Percentiles rank a stretch among this genome's conserved stretches.
These are phyloP conservation scores for Eupithecia centaureata DNA, from an alignment of 2,888 invertebrate genomes.

Conservation along the genomic window DNA sequence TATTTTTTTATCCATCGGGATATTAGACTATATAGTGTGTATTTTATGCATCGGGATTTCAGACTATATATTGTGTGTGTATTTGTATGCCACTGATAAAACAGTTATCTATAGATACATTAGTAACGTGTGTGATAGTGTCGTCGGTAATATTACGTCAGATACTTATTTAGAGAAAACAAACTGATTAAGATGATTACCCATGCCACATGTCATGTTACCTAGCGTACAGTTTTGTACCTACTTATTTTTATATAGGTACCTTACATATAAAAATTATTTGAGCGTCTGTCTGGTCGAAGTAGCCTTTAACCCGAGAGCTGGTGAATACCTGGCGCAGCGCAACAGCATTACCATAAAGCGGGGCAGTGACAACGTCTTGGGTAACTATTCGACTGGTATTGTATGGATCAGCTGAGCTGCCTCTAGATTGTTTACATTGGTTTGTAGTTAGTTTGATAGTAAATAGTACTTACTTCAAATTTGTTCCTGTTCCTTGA, in stretches of 20 bases:
- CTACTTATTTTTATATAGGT: background rate
- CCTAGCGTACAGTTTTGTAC: background rate
- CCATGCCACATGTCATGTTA: background rate
- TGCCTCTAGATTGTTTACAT: too few relatives aligned
- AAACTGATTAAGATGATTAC: background rate
- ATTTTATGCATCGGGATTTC: background rate
- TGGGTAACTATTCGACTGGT: too few relatives aligned
- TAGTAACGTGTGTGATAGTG: slow-evolving; percentile 15
- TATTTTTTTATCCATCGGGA: background rate
- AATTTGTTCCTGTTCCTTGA: too few relatives aligned
- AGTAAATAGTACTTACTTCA: too few relatives aligned
- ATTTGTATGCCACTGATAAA: slow-evolving; percentile 13
- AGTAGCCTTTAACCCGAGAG: too few relatives aligned
- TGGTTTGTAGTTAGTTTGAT: too few relatives aligned
- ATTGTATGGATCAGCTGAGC: too few relatives aligned
- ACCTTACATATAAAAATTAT: background rate
- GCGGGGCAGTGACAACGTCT: too few relatives aligned
- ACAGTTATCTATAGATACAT: slow-evolving; percentile 9
- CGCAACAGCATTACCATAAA: too few relatives aligned
- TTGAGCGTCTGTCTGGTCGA: too few relatives aligned
- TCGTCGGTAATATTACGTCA: slow-evolving; percentile 19
- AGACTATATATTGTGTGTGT: background rate
- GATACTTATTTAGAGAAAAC: slow-evolving; percentile 9
- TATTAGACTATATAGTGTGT: background rate
- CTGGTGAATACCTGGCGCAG: too few relatives aligned